Evolutionary conservation across 2,797 vertebrate genomes (phyloP), one percentile per base, ranked within the genome.

Genomic region (Acanthiza pusilla): DNA sequence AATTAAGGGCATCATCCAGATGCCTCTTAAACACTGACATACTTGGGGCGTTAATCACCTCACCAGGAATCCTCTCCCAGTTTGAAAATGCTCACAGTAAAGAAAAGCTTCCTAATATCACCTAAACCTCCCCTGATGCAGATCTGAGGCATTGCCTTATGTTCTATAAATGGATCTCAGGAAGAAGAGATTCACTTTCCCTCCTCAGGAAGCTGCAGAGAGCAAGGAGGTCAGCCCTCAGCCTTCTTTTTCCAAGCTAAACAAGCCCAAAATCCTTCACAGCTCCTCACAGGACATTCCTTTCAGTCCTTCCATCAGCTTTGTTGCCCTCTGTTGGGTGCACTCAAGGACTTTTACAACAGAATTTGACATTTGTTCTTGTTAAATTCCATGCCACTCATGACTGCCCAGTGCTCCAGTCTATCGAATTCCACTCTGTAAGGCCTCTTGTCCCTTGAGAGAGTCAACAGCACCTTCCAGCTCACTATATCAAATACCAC

Each of bases 251-350:
- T 84, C 21, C 25, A 63, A 60, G 58, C 13, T 5, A 75, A n/a
- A 63, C 15, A 82, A 71, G 4, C 15, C 5, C 5, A 29, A 65
- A 76, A 23, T 15, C 34, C 14, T 51, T 15, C 68, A 17, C 9
- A 2, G 1, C 10, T 85, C 7, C n/a, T 60, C 16, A 57, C 0
- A 40, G 13, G 13, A 36, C 4, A 36, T 26, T 7, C 23, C 3
- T 70, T 62, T 43, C 40, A 67, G 25, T 18, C 7, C 19, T 38
- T 34, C 47, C 7, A 50, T 9, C 5, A 42, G 16, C 21, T 80
- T 67, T 78, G 11, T 7, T 40, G 23, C 3, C 9, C 4, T 61
- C 8, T 13, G 4, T 14, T 38, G 15, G 22, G 66, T 1, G 3
- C 8, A 47, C 45, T 62, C 47, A 77, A 20, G 4, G 23, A 84